A percentile compares a stretch with the other conserved stretches of the same genome.
These are phyloP conservation scores for Leucopternis melanops DNA, from an alignment of 2,113 vertebrate species.

Conservation along the genomic window DNA sequence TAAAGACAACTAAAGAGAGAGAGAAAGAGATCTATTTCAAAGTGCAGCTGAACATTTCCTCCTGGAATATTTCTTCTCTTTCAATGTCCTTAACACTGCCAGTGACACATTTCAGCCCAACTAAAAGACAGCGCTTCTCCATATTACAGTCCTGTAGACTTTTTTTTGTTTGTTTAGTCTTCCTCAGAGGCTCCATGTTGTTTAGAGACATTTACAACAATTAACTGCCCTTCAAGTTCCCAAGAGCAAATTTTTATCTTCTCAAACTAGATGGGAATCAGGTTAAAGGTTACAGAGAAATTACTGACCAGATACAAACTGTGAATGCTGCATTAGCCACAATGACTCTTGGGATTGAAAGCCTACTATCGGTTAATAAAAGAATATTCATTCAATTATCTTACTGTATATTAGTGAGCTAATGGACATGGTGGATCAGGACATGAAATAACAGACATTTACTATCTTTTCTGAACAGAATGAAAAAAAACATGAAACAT, in stretches of 20 bases:
- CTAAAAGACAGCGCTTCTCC: neutral
- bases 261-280: neutral
- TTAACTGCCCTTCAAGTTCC: neutral
- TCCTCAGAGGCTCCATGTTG: neutral
- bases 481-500: neutral
- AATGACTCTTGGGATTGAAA: neutral
- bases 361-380: neutral
- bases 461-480: neutral
- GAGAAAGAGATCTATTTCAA: neutral
- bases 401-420: neutral
- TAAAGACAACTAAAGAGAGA: constrained; percentile 17
- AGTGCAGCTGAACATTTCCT: neutral
- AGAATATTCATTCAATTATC: neutral
- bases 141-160: neutral
- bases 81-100: neutral
- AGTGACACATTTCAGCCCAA: neutral
- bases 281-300: neutral
- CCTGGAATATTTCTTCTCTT: neutral
- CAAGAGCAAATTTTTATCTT: neutral
- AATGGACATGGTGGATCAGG: neutral
- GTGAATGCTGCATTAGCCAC: neutral
- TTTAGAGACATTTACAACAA: neutral
- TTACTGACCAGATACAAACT: neutral
- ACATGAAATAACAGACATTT: neutral
- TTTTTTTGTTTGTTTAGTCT: neutral